A percentile compares a stretch with the other conserved stretches of the same genome.
Evolutionary conservation across 2,797 vertebrate genomes (phyloP).

Genomic region (Tarsius wallacei): DNA sequence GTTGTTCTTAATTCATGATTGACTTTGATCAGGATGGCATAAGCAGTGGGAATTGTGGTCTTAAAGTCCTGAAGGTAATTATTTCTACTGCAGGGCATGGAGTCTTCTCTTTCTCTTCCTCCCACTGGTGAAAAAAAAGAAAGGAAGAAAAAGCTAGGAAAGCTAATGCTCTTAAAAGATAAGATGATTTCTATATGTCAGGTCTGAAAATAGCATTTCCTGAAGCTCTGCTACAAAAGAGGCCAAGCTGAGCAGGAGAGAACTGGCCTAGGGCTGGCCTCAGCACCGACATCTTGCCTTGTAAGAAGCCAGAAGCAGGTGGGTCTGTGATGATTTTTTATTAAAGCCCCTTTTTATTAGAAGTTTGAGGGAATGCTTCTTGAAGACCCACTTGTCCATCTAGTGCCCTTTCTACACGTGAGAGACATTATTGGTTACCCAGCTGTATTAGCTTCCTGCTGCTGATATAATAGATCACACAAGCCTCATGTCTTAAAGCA

Average conservation of each 20-base stretch:
- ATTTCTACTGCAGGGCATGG: constrained; percentile 74
- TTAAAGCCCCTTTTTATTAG: not conserved
- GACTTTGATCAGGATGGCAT: constrained; percentile 75
- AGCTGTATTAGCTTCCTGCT: not conserved
- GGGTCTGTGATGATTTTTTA: not conserved
- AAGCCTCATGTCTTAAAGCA: not conserved
- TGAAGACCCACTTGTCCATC: not conserved
- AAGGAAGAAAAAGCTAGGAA: constrained; percentile 43
- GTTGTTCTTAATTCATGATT: constrained; percentile 68
- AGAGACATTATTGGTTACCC: not conserved
- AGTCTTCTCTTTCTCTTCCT: constrained; percentile 68
- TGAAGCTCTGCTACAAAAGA: constrained; percentile 44
- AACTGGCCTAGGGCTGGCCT: not conserved
- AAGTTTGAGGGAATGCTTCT: not conserved
- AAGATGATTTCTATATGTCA: constrained; percentile 55
- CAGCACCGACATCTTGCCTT: not conserved
- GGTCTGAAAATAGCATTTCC: constrained; percentile 48
- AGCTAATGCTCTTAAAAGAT: constrained; percentile 67
- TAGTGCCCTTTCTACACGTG: not conserved
- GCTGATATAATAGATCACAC: not conserved
- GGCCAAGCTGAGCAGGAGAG: not conserved
- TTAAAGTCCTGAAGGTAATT: constrained; percentile 69
- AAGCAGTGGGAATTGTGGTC: not conserved
- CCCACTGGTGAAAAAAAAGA: not conserved
- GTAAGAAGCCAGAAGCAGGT: not conserved